These are phyloP conservation scores for Hyles lineata DNA, from an alignment of 2,888 invertebrate genomes.

Conservation along the genomic window DNA sequence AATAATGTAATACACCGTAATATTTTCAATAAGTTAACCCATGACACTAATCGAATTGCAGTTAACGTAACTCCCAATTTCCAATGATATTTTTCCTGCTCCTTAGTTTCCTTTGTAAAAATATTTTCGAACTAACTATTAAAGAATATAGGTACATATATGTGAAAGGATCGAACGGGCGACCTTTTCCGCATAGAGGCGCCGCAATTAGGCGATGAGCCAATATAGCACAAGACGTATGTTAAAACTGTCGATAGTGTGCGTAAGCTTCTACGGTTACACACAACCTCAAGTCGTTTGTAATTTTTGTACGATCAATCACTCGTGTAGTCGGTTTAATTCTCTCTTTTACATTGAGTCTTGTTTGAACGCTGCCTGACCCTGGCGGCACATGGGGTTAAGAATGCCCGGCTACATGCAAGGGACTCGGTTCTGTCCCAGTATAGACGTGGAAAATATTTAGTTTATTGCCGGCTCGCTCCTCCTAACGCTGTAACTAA, in stretches of 20 bases:
- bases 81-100: no score
- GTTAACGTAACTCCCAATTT: no score
- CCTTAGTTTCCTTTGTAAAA: no score
- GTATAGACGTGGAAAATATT: slow-evolving; percentile 4
- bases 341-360: slow-evolving; percentile 11
- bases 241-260: not conserved
- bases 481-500: not conserved
- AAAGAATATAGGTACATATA: no score
- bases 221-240: no score
- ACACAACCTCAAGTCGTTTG: not conserved
- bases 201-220: no score
- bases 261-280: not conserved
- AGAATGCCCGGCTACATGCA: slow-evolving; percentile 13
- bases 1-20: no score
- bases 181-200: no score
- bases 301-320: slow-evolving; percentile 16
- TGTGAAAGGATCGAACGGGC: no score
- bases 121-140: no score
- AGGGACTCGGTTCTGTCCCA: not conserved
- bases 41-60: no score
- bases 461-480: not conserved
- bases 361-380: slow-evolving; percentile 20
- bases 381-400: slow-evolving; percentile 5
- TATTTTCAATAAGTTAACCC: no score
- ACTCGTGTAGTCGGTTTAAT: slow-evolving; percentile 9